Percentiles rank a stretch among this genome's conserved stretches.
phyloP scores from a whole-genome alignment of 1,140 invertebrate species.

The Arctopsyche grandis region DNA sequence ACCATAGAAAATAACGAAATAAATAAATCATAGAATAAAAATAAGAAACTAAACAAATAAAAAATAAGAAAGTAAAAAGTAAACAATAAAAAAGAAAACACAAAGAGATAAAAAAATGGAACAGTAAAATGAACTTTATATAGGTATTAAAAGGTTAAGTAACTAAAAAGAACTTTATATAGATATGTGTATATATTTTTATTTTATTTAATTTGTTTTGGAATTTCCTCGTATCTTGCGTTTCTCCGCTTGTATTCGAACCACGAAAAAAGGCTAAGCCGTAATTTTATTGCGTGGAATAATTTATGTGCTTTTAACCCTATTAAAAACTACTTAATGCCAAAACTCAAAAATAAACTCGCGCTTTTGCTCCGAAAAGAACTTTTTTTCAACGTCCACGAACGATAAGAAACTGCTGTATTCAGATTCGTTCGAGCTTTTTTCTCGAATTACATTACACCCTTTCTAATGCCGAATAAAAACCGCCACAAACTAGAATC shows the following conservation, averaged over 20 bases:
- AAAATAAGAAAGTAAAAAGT: no score
- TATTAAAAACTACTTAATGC: conserved; percentile 20
- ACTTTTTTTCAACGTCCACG: not conserved
- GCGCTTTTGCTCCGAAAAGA: not conserved
- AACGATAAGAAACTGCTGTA: not conserved
- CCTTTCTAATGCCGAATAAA: no score
- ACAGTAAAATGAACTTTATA: no score
- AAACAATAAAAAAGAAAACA: no score
- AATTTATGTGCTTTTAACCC: conserved; percentile 16
- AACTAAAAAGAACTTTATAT: no score
- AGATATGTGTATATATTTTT: not conserved
- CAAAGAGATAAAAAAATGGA: no score
- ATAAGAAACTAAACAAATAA: no score
- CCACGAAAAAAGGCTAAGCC: not conserved
- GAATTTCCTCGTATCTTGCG: not conserved
- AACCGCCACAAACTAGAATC: no score
- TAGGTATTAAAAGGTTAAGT: no score
- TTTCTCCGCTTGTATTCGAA: not conserved
- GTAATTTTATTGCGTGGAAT: not conserved
- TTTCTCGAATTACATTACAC: no score
- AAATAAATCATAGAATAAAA: no score
- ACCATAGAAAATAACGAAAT: no score
- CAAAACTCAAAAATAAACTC: not conserved
- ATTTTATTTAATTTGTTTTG: not conserved
- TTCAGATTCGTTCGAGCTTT: not conserved